phyloP scores from a whole-genome alignment of 2,888 invertebrate genomes.

The Seira musarum region DNA sequence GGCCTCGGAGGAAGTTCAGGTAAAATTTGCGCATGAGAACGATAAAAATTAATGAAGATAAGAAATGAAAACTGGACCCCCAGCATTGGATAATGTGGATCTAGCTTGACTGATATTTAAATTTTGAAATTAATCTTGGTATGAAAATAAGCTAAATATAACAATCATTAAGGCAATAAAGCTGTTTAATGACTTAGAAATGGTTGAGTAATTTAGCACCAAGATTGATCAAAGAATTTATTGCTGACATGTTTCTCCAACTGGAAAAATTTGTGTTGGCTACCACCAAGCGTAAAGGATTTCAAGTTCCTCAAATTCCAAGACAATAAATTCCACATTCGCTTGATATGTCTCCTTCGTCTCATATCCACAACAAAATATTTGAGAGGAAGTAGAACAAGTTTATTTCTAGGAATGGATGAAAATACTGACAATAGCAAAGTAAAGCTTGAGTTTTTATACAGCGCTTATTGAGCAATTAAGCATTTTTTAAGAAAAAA shows the following conservation, averaged over 20 bases:
- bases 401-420: background rate
- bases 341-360: constrained; percentile 20
- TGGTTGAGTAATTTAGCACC: constrained; percentile 37
- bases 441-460: background rate
- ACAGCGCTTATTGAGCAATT: constrained; percentile 37
- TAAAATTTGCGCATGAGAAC: too few relatives aligned
- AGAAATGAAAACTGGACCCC: constrained; percentile 22
- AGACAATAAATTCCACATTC: constrained; percentile 28
- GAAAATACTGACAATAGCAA: background rate
- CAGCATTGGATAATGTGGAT: too few relatives aligned
- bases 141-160: too few relatives aligned
- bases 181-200: background rate
- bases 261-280: too few relatives aligned
- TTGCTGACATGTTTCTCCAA: constrained; percentile 39
- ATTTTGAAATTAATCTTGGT: too few relatives aligned
- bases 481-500: constrained; percentile 13
- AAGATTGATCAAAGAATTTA: constrained; percentile 39
- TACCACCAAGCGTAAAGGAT: too few relatives aligned
- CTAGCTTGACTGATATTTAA: too few relatives aligned
- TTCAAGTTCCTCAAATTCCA: constrained; percentile 43
- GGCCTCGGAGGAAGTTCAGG: too few relatives aligned
- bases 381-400: constrained; percentile 33
- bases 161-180: background rate
- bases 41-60: constrained; percentile 7
- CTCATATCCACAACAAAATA: constrained; percentile 7